phyloP scores from a whole-genome alignment of 1,140 invertebrate genomes.

The Camponotus vicinus region DNA sequence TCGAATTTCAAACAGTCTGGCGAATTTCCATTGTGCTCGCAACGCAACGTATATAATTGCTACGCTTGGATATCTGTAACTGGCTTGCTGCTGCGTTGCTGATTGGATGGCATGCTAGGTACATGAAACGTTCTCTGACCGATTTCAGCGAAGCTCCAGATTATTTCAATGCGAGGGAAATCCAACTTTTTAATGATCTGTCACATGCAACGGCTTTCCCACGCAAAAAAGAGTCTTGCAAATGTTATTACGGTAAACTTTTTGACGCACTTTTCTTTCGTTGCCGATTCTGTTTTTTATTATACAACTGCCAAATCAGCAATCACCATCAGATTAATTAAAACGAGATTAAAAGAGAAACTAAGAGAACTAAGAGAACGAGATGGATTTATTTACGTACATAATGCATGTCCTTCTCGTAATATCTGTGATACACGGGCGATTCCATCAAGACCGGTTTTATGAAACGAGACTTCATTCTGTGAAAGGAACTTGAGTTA shows the following conservation, averaged over 20 bases:
- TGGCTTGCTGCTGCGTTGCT: slow-evolving; percentile 79
- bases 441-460: slow-evolving; percentile 54
- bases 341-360: neutral
- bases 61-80: slow-evolving; percentile 80
- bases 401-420: neutral
- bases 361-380: neutral
- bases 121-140: slow-evolving; percentile 60
- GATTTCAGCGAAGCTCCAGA: slow-evolving; percentile 66
- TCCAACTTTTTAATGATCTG: slow-evolving; percentile 66
- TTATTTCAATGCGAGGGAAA: slow-evolving; percentile 61
- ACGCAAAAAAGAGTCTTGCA: slow-evolving; percentile 11
- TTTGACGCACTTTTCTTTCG: neutral
- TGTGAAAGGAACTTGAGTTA: slow-evolving; percentile 17
- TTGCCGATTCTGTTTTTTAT: neutral
- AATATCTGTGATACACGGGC: neutral
- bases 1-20: slow-evolving; percentile 84
- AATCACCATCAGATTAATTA: neutral
- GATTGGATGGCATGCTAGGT: slow-evolving; percentile 72
- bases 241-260: neutral
- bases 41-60: slow-evolving; percentile 82
- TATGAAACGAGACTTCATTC: slow-evolving; percentile 36
- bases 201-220: neutral
- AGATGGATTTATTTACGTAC: neutral
- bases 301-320: neutral
- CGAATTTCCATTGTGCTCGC: slow-evolving; percentile 82